These are phyloP conservation scores for Carcina quercana DNA, from an alignment of 2,888 invertebrate genomes.

Conservation along the genomic window DNA sequence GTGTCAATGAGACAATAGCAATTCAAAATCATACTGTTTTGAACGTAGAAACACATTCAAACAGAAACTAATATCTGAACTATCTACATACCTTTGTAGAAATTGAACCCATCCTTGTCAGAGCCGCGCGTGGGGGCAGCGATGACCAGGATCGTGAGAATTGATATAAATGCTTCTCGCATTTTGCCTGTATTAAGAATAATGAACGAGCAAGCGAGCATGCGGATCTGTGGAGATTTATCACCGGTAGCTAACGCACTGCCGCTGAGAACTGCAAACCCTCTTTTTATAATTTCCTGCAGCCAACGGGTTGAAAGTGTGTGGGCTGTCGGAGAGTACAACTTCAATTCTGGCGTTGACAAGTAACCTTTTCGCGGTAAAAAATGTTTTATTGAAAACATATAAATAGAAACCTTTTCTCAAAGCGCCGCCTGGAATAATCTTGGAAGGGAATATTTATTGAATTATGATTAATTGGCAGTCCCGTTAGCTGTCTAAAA, in stretches of 20 bases:
- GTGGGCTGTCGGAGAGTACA: background rate
- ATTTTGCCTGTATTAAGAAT: constrained; percentile 44
- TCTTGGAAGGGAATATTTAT: too few species aligned
- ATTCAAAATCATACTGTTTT: too few species aligned
- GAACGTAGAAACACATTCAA: too few species aligned
- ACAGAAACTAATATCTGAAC: too few species aligned
- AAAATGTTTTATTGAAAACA: too few species aligned
- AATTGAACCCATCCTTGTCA: constrained; percentile 60
- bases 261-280: constrained; percentile 23
- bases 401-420: too few species aligned
- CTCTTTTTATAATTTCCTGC: constrained; percentile 44
- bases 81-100: constrained; percentile 68
- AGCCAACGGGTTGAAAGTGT: constrained; percentile 1
- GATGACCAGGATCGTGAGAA: constrained; percentile 41
- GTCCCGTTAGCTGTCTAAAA: too few species aligned
- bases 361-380: background rate
- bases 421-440: too few species aligned
- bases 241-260: constrained; percentile 20
- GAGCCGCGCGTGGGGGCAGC: constrained; percentile 29
- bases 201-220: constrained; percentile 29
- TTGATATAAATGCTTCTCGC: constrained; percentile 52
- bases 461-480: too few species aligned
- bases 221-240: constrained; percentile 12
- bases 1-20: too few species aligned
- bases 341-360: constrained; percentile 3